These are phyloP conservation scores for Orientallactaga bullata DNA, from an alignment of 2,113 vertebrate genomes.

Conservation along the genomic window DNA sequence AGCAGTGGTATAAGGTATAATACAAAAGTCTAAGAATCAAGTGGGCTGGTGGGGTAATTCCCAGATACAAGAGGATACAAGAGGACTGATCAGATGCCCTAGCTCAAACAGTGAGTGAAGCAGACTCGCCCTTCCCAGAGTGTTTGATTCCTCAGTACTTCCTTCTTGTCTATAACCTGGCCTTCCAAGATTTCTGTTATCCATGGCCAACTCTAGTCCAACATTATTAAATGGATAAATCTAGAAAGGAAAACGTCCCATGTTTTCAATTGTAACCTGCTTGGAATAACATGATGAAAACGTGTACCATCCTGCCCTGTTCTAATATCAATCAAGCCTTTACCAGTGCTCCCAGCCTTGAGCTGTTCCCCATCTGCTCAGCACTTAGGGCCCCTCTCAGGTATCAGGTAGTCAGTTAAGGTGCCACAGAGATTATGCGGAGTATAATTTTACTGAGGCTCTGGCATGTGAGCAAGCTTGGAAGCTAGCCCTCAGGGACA, in stretches of 20 bases:
- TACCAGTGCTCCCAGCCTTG: background rate
- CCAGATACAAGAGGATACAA: background rate
- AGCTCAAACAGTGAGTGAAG: background rate
- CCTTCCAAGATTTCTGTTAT: background rate
- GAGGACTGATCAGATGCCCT: too few species aligned
- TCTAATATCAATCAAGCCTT: background rate
- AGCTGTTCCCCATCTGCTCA: too few species aligned
- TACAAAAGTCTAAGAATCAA: background rate
- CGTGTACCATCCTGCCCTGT: too few species aligned
- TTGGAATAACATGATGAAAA: background rate
- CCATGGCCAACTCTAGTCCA: background rate
- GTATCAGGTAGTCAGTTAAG: too few species aligned
- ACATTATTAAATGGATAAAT: background rate
- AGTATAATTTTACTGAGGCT: background rate
- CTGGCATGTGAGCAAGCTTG: background rate
- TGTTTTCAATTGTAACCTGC: background rate
- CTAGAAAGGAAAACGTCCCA: background rate
- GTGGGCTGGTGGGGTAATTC: background rate
- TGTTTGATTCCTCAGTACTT: background rate
- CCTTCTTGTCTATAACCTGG: background rate
- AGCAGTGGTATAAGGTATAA: too few species aligned
- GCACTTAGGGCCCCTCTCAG: background rate
- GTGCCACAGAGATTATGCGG: background rate
- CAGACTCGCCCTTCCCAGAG: background rate
- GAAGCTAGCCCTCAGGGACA: too few species aligned